Evolutionary conservation across 1,140 invertebrate genomes (phyloP).

Genomic region (Drosophila ercepeae): DNA sequence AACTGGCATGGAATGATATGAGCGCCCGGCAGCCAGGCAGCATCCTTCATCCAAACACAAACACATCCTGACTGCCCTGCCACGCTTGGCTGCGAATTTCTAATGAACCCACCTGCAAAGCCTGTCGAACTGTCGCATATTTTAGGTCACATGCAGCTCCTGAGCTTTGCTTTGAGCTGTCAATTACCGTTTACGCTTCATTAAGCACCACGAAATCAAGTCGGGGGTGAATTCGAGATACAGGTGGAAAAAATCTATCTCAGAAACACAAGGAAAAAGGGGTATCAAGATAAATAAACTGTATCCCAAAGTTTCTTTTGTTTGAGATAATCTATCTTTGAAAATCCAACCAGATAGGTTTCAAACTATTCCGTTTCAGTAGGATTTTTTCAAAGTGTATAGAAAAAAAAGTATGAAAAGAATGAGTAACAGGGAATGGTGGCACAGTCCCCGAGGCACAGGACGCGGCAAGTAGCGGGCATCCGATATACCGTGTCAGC

Average conservation of each 20-base stretch:
- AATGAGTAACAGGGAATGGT: no score
- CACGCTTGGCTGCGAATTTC: constrained; percentile 46
- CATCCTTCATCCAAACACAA: constrained; percentile 25
- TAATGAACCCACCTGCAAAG: constrained; percentile 63
- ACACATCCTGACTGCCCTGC: constrained; percentile 24
- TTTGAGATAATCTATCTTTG: no score
- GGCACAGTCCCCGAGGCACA: not conserved
- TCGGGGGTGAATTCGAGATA: not conserved
- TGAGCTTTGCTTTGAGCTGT: constrained; percentile 66
- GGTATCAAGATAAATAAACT: no score
- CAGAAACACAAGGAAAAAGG: not conserved
- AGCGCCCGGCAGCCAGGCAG: constrained; percentile 23
- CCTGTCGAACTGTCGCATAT: constrained; percentile 67
- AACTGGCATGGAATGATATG: constrained; percentile 71
- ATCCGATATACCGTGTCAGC: constrained; percentile 37
- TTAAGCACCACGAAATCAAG: constrained; percentile 53
- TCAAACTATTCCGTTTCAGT: no score
- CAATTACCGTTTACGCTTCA: constrained; percentile 82
- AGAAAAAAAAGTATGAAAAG: not conserved
- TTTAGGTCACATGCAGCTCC: constrained; percentile 67
- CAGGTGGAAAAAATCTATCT: not conserved
- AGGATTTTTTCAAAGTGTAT: constrained; percentile 4
- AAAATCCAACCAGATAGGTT: no score
- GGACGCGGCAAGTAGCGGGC: constrained; percentile 22
- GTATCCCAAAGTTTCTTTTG: no score